These are phyloP conservation scores for Solea senegalensis DNA, from an alignment of 2,113 vertebrate genomes.

Conservation along the genomic window DNA sequence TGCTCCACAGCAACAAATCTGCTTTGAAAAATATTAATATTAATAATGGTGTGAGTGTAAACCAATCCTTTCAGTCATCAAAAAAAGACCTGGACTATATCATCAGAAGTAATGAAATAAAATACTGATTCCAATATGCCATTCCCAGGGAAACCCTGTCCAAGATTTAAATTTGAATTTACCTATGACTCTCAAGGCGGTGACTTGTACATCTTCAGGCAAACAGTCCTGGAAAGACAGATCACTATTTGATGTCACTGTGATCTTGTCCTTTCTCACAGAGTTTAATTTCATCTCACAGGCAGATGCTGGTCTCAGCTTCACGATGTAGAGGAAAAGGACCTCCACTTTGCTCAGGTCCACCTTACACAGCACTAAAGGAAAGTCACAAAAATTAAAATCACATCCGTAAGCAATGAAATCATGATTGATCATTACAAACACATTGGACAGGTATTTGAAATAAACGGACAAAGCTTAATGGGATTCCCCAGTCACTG, in stretches of 20 bases:
- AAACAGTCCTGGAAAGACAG: conserved; percentile 85
- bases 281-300: conserved; percentile 85
- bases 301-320: conserved; percentile 24
- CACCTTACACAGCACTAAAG: conserved; percentile 63
- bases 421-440: not conserved
- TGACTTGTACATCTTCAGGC: conserved; percentile 78
- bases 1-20: too few relatives aligned
- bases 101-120: not conserved
- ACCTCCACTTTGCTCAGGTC: conserved; percentile 73
- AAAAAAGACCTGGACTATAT: not conserved
- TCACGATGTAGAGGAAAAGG: conserved; percentile 79
- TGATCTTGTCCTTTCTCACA: conserved; percentile 67
- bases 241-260: conserved; percentile 65
- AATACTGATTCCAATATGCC: not conserved
- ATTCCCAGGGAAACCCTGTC: too few relatives aligned
- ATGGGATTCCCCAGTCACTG: not conserved
- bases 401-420: not conserved
- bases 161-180: conserved; percentile 14
- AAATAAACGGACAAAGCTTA: not conserved
- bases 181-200: conserved; percentile 83
- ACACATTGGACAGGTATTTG: not conserved
- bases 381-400: not conserved
- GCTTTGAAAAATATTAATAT: too few relatives aligned
- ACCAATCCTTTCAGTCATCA: too few relatives aligned
- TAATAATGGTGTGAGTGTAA: too few relatives aligned